Evolutionary conservation across 2,113 vertebrate species (phyloP).

Genomic region (Antechinus stuartii): DNA sequence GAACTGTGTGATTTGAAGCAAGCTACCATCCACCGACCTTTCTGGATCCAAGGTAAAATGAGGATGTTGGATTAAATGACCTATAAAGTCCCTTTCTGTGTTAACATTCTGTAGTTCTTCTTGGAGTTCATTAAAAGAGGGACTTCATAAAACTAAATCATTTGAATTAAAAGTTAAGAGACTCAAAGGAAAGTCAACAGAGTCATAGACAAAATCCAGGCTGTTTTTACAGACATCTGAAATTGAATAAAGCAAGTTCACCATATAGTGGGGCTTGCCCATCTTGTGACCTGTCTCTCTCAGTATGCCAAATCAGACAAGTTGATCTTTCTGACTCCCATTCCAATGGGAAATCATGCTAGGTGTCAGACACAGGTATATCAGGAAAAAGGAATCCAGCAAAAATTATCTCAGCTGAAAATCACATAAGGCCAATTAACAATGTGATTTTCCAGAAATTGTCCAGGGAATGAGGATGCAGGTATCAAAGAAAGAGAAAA

Average conservation of each 20-base stretch:
- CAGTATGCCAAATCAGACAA: neutral
- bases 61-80: neutral
- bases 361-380: neutral
- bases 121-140: neutral
- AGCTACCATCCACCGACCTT: neutral
- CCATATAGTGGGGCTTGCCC: fast-evolving
- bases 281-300: neutral
- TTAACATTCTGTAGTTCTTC: slow-evolving; percentile 1
- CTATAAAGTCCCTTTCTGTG: neutral
- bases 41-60: neutral
- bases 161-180: slow-evolving; percentile 22
- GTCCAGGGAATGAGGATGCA: neutral
- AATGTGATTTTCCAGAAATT: neutral
- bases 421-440: neutral
- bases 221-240: neutral
- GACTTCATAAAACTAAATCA: neutral
- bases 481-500: neutral
- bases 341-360: neutral
- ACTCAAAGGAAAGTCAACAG: slow-evolving; percentile 6
- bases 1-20: neutral
- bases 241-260: neutral
- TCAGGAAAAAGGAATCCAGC: neutral
- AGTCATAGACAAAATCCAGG: neutral
- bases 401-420: neutral
- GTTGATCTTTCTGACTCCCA: neutral